A percentile compares a stretch with the other conserved stretches of the same genome.
Evolutionary conservation across 2,888 invertebrate species (phyloP).

Genomic region (Thecophora atra): DNA sequence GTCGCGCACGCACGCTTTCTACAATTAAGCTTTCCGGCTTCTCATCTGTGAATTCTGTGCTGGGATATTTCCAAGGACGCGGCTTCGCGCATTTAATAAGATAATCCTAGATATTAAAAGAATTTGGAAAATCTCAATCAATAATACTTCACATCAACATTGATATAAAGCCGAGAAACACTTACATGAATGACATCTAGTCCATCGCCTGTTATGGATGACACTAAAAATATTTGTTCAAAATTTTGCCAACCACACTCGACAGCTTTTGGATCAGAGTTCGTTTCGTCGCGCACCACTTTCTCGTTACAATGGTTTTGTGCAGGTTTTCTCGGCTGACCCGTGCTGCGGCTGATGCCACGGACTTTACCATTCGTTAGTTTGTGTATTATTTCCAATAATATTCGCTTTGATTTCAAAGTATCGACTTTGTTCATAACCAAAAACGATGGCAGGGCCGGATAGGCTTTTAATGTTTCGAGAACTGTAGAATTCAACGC

Average conservation of each 20-base stretch:
- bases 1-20: conserved; percentile 81
- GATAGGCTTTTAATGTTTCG: conserved; percentile 73
- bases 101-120: conserved; percentile 49
- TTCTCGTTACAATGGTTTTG: not conserved
- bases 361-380: conserved; percentile 73
- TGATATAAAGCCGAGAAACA: not conserved
- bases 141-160: conserved; percentile 1
- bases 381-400: conserved; percentile 77
- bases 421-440: conserved; percentile 90
- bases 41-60: conserved; percentile 78
- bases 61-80: conserved; percentile 74
- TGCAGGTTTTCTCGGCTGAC: not conserved
- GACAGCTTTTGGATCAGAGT: conserved; percentile 38
- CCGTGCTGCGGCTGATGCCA: conserved; percentile 41
- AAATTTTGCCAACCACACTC: conserved; percentile 78
- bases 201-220: conserved; percentile 82
- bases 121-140: not conserved
- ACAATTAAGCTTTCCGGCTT: conserved; percentile 75
- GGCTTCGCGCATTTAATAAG: conserved; percentile 69
- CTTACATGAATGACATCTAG: conserved; percentile 75
- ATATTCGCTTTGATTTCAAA: conserved; percentile 75
- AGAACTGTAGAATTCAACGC: conserved; percentile 76
- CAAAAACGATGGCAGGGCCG: conserved; percentile 74
- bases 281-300: conserved; percentile 32
- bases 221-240: conserved; percentile 89